phyloP scores from a whole-genome alignment of 2,888 invertebrate genomes.

The Nomada lathburiana region DNA sequence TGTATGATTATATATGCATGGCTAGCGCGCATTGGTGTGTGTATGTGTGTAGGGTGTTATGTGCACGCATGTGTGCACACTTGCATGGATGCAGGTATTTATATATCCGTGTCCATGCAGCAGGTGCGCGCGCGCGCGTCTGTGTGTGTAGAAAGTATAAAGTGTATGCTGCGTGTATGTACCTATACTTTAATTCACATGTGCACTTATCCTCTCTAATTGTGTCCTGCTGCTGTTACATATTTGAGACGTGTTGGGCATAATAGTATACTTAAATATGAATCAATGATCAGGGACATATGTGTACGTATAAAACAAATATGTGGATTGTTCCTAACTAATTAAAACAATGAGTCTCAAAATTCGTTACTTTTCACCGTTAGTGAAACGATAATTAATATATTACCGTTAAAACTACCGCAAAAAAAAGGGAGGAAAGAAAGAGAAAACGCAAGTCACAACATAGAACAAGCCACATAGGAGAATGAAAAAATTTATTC shows the following conservation, averaged over 20 bases:
- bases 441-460: constrained; percentile 79
- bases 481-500: constrained; percentile 76
- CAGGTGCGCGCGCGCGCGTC: neutral
- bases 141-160: neutral
- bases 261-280: constrained; percentile 78
- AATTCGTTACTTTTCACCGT: constrained; percentile 34
- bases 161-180: neutral
- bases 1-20: neutral
- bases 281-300: constrained; percentile 82
- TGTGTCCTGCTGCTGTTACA: constrained; percentile 49
- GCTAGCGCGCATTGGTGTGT: neutral
- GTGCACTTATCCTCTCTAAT: constrained; percentile 11
- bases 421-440: constrained; percentile 67
- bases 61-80: neutral
- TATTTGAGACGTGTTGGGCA: constrained; percentile 77
- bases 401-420: constrained; percentile 54
- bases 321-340: constrained; percentile 80
- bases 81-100: neutral
- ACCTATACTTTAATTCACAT: constrained; percentile 5
- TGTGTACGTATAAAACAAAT: constrained; percentile 60
- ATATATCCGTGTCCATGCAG: too few species aligned
- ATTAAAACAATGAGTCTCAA: constrained; percentile 25
- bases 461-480: constrained; percentile 82
- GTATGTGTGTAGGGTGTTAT: neutral
- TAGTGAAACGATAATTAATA: constrained; percentile 54